Base-by-base conservation (phyloP, 2,888 invertebrate genomes). In the Byasa hedistus region DNA sequence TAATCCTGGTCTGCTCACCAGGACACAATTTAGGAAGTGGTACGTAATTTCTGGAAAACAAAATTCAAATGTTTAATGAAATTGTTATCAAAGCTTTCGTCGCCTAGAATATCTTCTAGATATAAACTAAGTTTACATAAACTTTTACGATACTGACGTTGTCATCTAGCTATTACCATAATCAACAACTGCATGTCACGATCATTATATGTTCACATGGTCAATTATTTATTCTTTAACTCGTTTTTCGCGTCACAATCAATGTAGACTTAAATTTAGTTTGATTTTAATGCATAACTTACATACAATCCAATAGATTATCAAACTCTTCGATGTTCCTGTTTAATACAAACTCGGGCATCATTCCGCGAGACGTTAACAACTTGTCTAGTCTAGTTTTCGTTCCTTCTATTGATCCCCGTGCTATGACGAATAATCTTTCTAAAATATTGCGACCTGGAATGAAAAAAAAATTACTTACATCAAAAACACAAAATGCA, bases 21-120 rank as follows among this genome's bases (percentile, higher is more conserved):
- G 86, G 82, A 56, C 82, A 84, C 15, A 92, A 61, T 68, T 87
- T 89, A 19, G 92, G 92, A 0, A 92, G 74, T 2, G 92, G 89
- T 0, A 89, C 74, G 68, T 84, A 89, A 62, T 82, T 79, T 1
- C 92, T 92, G 80, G 32, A 82, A 83, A 61, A 55, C 32, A 59
- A 52, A 51, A 56, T 66, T 3, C 75, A 48, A 48, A n/a, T n/a
- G n/a, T n/a, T 44, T 7, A 36, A 44, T 15, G 12, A 48, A 48
- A 48, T 48, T n/a, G n/a, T 15, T 15, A 10, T 7, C 39, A 39
- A 39, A 32, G 19, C 44, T 19, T 48, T 48, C n/a, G n/a, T 48
- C 19, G 48, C 0, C n/a, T 7, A 3, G 1, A 48, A 5, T 7
- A 3, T 48, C 1, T n/a, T 2, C 1, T 27, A 27, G 3, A 27